Conservation (phyloP, 2,113 vertebrate species). For the Heliornis fulica region DNA sequence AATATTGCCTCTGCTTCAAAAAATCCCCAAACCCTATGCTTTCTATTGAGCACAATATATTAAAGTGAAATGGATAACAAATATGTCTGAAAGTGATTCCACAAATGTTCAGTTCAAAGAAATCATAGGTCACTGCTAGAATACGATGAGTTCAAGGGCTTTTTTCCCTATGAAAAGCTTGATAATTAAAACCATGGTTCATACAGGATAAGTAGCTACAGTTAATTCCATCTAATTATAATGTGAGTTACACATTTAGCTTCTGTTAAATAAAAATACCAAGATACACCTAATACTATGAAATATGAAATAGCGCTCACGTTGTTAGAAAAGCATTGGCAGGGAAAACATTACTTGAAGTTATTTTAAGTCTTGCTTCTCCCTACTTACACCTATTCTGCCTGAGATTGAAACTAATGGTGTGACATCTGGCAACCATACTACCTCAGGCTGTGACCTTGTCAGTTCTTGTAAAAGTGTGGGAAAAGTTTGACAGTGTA, state of each 20-base stretch:
- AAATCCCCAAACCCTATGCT: not conserved
- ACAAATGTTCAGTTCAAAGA: not conserved
- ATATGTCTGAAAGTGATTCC: not conserved
- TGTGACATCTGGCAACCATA: slow-evolving; percentile 60
- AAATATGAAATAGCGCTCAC: not conserved
- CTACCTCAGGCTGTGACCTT: slow-evolving; percentile 42
- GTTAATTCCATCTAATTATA: not conserved
- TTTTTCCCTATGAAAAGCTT: not conserved
- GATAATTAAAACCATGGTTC: slow-evolving; percentile 6
- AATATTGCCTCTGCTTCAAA: not conserved
- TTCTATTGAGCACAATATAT: not conserved
- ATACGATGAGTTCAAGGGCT: not conserved
- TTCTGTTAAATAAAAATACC: not conserved
- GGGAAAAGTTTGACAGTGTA: slow-evolving; percentile 15
- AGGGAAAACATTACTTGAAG: not conserved
- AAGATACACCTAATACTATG: not conserved
- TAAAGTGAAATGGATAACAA: slow-evolving; percentile 7
- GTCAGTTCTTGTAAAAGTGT: slow-evolving; percentile 36
- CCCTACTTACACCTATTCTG: slow-evolving; percentile 11
- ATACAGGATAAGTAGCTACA: not conserved
- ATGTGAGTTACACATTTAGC: not conserved
- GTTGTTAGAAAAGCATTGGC: not conserved
- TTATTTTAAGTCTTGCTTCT: slow-evolving; percentile 41
- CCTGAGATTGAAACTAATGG: slow-evolving; percentile 15
- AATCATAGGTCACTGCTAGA: not conserved